Percentiles rank a stretch among this genome's conserved stretches.
Conservation (phyloP, 1,140 invertebrate species). For the Lepidurus arcticus region DNA sequence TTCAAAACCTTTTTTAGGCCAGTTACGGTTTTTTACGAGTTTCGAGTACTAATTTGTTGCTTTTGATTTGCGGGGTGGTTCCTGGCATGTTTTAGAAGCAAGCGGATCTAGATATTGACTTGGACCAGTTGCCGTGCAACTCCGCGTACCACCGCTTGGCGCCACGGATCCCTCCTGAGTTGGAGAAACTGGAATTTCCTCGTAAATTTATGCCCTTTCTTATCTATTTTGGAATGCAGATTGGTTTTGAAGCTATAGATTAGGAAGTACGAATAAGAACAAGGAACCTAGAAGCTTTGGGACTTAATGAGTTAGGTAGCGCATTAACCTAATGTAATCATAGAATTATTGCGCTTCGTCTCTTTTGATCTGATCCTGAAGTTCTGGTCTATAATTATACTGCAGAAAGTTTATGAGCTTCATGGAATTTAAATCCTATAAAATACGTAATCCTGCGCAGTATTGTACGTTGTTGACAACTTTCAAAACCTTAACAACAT, state of each 20-base stretch:
- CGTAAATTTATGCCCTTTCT: constrained; percentile 43
- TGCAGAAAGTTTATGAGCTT: neutral
- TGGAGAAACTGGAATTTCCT: constrained; percentile 90
- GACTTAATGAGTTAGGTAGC: neutral
- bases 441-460: no score
- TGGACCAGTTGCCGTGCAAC: constrained; percentile 82
- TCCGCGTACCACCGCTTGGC: constrained; percentile 76
- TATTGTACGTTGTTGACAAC: no score
- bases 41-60: neutral
- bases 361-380: neutral
- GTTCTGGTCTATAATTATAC: neutral
- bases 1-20: neutral
- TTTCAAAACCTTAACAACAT: no score
- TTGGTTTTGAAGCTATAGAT: neutral
- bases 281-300: neutral
- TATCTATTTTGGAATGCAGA: neutral
- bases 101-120: constrained; percentile 69
- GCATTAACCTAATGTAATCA: constrained; percentile 4
- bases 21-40: neutral
- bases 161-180: constrained; percentile 78
- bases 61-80: neutral
- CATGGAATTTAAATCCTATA: no score
- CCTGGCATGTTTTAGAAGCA: constrained; percentile 39
- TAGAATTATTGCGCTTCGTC: neutral
- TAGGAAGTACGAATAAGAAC: neutral